Base-by-base conservation (phyloP, 2,888 invertebrate species). In the Hirtodrosophila histrioides region DNA sequence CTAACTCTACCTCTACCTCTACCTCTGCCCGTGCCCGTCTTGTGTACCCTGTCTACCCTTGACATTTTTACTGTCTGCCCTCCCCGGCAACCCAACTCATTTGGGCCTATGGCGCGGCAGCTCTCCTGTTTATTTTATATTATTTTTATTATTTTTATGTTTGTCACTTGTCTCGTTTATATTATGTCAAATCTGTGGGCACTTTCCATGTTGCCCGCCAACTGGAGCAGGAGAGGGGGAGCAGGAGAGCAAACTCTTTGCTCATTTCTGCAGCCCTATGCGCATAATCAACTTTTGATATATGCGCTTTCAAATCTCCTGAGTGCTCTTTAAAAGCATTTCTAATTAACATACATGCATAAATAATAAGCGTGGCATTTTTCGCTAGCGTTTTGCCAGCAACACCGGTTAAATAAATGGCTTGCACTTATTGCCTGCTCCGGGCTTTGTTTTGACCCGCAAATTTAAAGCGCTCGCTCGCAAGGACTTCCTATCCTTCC, bases 311-410 rank as follows among this genome's bases (percentile, higher is more conserved):
- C 69, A 83, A 87, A 82, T 85, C 79, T 68, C 87, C 63, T 61
- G 75, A 81, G 83, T 70, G 82, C 70, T 73, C 76, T 78, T 85
- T 75, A 86, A 85, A 85, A 78, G 76, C 85, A 87, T 84, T 87
- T 84, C 79, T 87, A 78, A 87, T 85, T 85, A 84, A 85, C 85
- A 86, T 85, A 87, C 74, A 82, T 87, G 72, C 82, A 84, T 84
- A 85, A 64, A 74, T 85, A 86, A 86, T 74, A 77, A 74, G 64
- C 78, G 60, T 66, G 69, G 73, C 64, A 62, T 69, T 71, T 81
- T 69, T 70, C 64, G 66, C 69, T 74, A 53, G 55, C 75, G 40
- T 31, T 66, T 56, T 48, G 11, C 29, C 31, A 44, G 50, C 66
- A 55, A 48, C 50, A 44, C 31, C 51, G 48, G 40, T 56, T 41